These are phyloP conservation scores for Tuberolachnus salignus DNA, from an alignment of 2,888 invertebrate genomes.

Conservation along the genomic window DNA sequence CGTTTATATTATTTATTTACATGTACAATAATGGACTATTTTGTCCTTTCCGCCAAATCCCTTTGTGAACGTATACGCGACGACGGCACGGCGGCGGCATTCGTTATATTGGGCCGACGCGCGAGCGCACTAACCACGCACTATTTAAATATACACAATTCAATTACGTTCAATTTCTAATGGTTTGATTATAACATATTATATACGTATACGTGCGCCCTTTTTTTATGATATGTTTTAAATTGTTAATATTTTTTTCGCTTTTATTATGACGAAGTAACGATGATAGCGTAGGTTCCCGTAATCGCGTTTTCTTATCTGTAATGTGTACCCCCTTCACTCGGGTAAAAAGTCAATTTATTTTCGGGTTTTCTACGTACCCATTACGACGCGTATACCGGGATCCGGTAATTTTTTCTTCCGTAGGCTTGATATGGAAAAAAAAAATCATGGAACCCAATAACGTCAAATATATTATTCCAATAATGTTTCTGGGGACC, in stretches of 20 bases:
- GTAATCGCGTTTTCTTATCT: no score
- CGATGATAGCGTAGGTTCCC: no score
- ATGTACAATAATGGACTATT: slow-evolving; percentile 8
- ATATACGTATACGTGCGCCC: background rate
- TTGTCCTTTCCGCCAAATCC: slow-evolving; percentile 18
- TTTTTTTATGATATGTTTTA: background rate
- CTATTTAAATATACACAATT: slow-evolving; percentile 36
- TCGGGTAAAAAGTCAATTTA: no score
- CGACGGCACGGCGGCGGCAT: background rate
- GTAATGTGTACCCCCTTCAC: no score
- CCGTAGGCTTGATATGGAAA: no score
- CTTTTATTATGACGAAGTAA: no score
- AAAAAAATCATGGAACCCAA: no score
- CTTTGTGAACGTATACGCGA: slow-evolving; percentile 2
- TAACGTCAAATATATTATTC: no score
- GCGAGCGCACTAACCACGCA: background rate
- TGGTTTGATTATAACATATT: background rate
- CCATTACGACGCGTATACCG: no score
- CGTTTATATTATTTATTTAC: background rate
- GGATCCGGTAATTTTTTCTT: no score
- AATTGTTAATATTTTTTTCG: background rate
- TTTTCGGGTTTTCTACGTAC: background rate
- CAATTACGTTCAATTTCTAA: slow-evolving; percentile 33
- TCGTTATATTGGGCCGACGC: background rate
- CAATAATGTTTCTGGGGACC: no score